Conservation (phyloP, 2,113 vertebrate genomes). For the Sinocyclocheilus maitianheensis region DNA sequence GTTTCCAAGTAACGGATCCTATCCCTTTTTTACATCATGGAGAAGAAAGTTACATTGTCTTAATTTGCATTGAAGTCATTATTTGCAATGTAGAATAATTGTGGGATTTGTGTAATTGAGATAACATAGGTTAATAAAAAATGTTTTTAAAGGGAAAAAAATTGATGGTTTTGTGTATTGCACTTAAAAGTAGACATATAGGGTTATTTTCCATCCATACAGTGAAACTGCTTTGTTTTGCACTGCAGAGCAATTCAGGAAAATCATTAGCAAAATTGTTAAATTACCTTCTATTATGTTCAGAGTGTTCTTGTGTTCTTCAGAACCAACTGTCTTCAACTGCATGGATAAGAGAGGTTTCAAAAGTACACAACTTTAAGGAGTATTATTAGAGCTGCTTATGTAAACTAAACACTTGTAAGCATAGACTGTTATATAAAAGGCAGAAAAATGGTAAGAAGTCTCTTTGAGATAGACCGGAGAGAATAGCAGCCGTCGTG, state of each 20-base stretch:
- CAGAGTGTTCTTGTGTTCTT: neutral
- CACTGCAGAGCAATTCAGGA: neutral
- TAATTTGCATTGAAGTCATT: neutral
- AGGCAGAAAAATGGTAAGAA: conserved; percentile 4
- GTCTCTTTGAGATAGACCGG: neutral
- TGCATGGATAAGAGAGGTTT: neutral
- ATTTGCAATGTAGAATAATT: neutral
- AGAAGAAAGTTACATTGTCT: neutral
- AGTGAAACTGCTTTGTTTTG: neutral
- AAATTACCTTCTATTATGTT: neutral
- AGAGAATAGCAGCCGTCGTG: conserved; percentile 19
- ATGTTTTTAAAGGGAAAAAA: neutral
- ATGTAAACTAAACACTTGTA: neutral
- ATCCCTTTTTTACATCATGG: neutral
- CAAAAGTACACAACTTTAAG: neutral
- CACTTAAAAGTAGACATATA: neutral
- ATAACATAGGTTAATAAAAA: too few species aligned
- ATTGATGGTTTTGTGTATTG: neutral
- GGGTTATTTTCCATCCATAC: neutral
- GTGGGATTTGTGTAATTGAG: neutral
- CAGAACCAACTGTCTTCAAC: neutral
- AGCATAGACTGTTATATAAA: neutral
- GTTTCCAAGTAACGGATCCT: neutral
- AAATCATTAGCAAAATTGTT: neutral
- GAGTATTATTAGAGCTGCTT: neutral